Percentiles rank a stretch among this genome's conserved stretches.
These are phyloP conservation scores for Agapornis roseicollis DNA, from an alignment of 2,113 vertebrate genomes.

Conservation along the genomic window DNA sequence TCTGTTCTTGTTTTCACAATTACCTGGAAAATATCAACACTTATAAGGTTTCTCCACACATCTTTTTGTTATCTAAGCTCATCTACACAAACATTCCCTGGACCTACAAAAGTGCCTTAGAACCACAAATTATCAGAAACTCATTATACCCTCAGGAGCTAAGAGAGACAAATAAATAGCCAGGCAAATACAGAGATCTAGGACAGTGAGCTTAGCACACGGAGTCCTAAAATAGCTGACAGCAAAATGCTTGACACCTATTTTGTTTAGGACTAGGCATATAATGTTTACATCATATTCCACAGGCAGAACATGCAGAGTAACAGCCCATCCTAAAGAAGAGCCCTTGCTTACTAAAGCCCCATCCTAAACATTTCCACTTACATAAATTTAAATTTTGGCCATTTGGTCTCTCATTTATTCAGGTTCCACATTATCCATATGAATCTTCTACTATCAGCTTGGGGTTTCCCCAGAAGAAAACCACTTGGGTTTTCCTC, in stretches of 20 bases:
- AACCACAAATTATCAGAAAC: neutral
- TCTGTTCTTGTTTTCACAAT: constrained; percentile 98
- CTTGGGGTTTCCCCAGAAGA: neutral
- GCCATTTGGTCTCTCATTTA: neutral
- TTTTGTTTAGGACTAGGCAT: neutral
- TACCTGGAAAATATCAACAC: constrained; percentile 78
- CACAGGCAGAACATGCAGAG: neutral
- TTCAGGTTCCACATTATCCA: neutral
- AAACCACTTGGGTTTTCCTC: neutral
- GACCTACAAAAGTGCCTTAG: neutral
- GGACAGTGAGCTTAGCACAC: neutral
- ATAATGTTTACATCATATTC: neutral
- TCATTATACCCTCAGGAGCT: neutral
- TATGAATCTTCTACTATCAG: neutral
- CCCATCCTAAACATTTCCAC: neutral
- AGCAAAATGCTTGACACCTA: neutral
- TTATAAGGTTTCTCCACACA: neutral
- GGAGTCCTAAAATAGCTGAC: neutral
- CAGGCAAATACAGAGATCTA: neutral
- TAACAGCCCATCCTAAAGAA: neutral
- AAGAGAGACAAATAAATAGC: neutral
- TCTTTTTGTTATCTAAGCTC: neutral
- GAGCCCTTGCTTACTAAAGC: neutral
- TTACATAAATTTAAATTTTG: neutral
- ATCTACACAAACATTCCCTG: neutral